A percentile compares a stretch with the other conserved stretches of the same genome.
Conservation (phyloP, 2,888 invertebrate species). For the Orchestes rusci region DNA sequence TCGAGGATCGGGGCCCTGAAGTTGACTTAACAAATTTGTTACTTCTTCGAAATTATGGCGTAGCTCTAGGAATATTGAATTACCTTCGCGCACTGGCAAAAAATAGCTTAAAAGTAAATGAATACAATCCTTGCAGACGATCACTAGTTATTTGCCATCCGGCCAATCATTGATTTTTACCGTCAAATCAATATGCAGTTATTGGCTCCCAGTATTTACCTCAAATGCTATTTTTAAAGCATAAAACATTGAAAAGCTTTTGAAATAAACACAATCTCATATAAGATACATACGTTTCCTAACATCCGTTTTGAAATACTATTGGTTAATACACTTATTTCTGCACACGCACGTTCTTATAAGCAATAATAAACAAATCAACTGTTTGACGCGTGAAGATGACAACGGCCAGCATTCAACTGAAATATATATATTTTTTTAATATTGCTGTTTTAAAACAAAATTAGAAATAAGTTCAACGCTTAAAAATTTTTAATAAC, state of each 20-base stretch:
- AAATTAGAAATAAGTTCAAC: too few relatives aligned
- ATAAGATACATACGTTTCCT: background rate
- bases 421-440: too few relatives aligned
- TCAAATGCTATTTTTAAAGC: background rate
- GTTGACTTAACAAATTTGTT: background rate
- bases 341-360: background rate
- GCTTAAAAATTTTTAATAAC: too few relatives aligned
- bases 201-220: too few relatives aligned
- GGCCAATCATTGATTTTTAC: too few relatives aligned
- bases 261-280: background rate
- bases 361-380: background rate
- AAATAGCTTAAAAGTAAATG: background rate
- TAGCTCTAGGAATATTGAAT: background rate
- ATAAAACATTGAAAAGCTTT: background rate
- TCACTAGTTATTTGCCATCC: background rate
- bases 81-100: background rate
- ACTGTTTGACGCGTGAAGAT: too few relatives aligned
- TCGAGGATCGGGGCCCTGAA: too few relatives aligned
- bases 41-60: background rate
- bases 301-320: background rate
- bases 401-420: too few relatives aligned
- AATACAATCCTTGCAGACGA: background rate
- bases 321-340: background rate
- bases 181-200: background rate
- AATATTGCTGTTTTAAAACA: too few relatives aligned